Conservation (phyloP, 92 coral and sea anemone species). For the Virgularia gustaviana region DNA sequence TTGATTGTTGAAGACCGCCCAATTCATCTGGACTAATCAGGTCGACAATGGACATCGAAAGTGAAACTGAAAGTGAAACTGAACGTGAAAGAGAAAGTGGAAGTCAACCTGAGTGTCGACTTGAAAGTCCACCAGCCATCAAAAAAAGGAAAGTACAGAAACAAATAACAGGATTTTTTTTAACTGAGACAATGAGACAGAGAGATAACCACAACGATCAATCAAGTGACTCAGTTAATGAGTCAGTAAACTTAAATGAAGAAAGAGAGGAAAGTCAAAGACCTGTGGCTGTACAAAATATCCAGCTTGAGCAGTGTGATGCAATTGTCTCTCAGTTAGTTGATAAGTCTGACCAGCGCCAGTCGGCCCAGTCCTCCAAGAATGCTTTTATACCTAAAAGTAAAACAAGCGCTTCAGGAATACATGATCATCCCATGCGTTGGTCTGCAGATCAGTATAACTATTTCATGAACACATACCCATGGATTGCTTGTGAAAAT, state of each 20-base stretch:
- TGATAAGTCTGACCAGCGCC: background rate
- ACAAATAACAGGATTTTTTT: background rate
- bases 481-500: conserved; percentile 6
- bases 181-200: background rate
- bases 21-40: too few relatives aligned
- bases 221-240: background rate
- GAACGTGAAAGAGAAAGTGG: too few relatives aligned
- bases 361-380: background rate
- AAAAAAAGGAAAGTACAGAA: background rate
- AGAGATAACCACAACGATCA: background rate
- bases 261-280: background rate
- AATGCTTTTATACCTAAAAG: background rate
- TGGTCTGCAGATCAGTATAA: conserved; percentile 12
- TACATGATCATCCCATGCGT: background rate
- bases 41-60: background rate
- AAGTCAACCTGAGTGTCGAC: too few relatives aligned
- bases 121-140: conserved; percentile 17
- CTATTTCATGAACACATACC: background rate
- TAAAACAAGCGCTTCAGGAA: background rate
- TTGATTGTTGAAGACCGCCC: too few relatives aligned
- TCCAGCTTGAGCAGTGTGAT: background rate
- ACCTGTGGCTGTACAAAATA: background rate
- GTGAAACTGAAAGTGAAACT: conserved; percentile 1
- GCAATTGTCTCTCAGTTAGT: background rate
- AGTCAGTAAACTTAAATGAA: background rate